Base-by-base conservation (phyloP, 2,113 vertebrate species). In the Aegithalos caudatus region DNA sequence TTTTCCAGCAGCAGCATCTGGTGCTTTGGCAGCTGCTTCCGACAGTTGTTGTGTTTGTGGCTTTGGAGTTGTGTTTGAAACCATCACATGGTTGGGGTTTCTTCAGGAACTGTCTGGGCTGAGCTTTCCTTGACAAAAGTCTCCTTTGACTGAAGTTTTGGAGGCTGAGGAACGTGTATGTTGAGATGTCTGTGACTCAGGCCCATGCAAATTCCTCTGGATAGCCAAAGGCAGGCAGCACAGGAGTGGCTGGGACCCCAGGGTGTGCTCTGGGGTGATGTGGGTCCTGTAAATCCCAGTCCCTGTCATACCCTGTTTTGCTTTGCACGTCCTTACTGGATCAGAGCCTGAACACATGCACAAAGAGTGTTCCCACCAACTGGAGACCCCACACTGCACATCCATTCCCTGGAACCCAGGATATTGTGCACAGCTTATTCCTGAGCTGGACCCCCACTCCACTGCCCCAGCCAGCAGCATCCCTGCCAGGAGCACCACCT, bases 1-100 rank as follows among this genome's bases (percentile, higher is more conserved):
- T 96, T 96, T 97, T 96, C 96, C 95, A 97, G 93, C 89, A 94
- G 91, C 94, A 93, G 90, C 96, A 94, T 95, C 96, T 97, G 96
- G 93, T 15, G 33, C 45, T 85, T 95, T 97, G 96, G 95, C 97
- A 95, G 80, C 20, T 44, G 12, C 40, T 66, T 80, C 82, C 35
- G 27, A 61, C 51, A 6, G 84, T 83, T 85, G 94, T 96, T 95
- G 91, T 95, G 94, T 95, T 96, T 97, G 97, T 96, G 97, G 97
- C 93, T 97, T 95, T 97, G 93, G 94, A 97, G 70, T 90, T 77
- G 81, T 9, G 3, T 96, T 88, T 92, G 94, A 96, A 95, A 78
- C 79, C 82, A 72, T 96, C 93, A 91, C 92, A 33, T 96, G 93
- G 83, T 72, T 71, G 77, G 76, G 94, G 83, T 95, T 97, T 93